Evolutionary conservation across 2,113 vertebrate genomes (phyloP).

Genomic region (Marcusenius ussheri): DNA sequence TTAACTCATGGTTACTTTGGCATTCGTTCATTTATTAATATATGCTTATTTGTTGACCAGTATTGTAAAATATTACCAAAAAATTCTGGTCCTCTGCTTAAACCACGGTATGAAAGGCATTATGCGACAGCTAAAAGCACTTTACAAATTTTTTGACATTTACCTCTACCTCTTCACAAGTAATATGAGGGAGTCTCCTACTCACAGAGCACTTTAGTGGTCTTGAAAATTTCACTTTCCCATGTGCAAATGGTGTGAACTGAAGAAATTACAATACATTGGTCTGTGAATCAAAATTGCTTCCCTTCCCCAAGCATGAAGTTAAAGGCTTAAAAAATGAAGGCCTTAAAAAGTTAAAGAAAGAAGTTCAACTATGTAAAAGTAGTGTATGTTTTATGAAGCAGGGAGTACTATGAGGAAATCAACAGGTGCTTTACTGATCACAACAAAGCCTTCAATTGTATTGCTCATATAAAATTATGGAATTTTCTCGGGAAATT

Average conservation of each 20-base stretch:
- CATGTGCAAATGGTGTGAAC: not conserved
- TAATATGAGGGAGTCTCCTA: not conserved
- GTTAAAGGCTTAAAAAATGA: too few species aligned
- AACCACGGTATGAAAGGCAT: not conserved
- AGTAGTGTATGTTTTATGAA: not conserved
- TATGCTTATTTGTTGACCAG: too few species aligned
- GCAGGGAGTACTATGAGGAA: not conserved
- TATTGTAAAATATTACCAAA: too few species aligned
- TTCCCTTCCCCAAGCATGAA: not conserved
- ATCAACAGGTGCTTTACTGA: not conserved
- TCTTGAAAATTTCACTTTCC: not conserved
- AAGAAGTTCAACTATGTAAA: not conserved
- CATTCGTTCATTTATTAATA: too few species aligned
- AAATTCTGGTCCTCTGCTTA: not conserved
- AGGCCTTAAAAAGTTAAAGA: not conserved
- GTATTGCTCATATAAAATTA: not conserved
- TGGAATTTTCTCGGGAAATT: not conserved
- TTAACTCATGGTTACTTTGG: too few species aligned
- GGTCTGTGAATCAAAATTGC: not conserved
- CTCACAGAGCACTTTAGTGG: not conserved
- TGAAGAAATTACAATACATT: not conserved
- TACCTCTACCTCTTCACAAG: not conserved
- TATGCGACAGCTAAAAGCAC: not conserved
- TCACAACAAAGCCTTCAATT: not conserved
- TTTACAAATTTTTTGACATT: not conserved